Conservation (phyloP, 2,113 vertebrate genomes). For the Eretmochelys imbricata region DNA sequence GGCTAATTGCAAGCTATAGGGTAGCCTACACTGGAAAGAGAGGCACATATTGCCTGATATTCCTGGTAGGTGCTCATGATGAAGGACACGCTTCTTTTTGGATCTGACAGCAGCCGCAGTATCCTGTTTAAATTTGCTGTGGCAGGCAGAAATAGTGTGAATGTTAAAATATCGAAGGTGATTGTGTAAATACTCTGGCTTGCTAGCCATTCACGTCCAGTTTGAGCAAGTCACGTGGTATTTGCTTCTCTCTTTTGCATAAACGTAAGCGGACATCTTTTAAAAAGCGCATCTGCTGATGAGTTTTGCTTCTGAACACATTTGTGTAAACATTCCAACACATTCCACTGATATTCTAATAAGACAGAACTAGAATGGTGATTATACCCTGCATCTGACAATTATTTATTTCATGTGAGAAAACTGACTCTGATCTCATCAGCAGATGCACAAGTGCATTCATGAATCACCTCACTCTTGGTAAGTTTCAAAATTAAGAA, state of each 20-base stretch:
- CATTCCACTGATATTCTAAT: slow-evolving; percentile 72
- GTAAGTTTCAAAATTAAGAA: slow-evolving; percentile 57
- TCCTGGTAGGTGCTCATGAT: slow-evolving; percentile 75
- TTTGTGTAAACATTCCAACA: slow-evolving; percentile 68
- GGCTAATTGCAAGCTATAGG: slow-evolving; percentile 75
- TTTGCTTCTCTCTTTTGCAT: slow-evolving; percentile 51
- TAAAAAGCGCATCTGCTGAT: slow-evolving; percentile 65
- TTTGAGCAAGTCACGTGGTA: slow-evolving; percentile 10
- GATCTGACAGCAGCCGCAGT: slow-evolving; percentile 80
- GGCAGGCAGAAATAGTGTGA: slow-evolving; percentile 78
- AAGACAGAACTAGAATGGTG: slow-evolving; percentile 63
- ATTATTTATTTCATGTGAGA: slow-evolving; percentile 47
- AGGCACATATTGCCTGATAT: slow-evolving; percentile 65
- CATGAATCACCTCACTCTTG: slow-evolving; percentile 25
- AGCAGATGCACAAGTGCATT: not conserved
- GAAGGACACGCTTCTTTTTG: slow-evolving; percentile 74
- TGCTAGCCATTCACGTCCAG: slow-evolving; percentile 74
- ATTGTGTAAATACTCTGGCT: slow-evolving; percentile 80
- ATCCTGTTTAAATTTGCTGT: slow-evolving; percentile 77
- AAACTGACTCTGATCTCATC: slow-evolving; percentile 55
- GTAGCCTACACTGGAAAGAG: slow-evolving; percentile 47
- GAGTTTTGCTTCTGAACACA: slow-evolving; percentile 72
- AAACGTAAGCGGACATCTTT: slow-evolving; percentile 77
- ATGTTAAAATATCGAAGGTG: slow-evolving; percentile 69
- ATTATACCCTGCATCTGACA: slow-evolving; percentile 69